Evolutionary conservation across 1,140 invertebrate species (phyloP), one percentile per base, ranked within the genome.

Genomic region (Drosophila equinoxialis): DNA sequence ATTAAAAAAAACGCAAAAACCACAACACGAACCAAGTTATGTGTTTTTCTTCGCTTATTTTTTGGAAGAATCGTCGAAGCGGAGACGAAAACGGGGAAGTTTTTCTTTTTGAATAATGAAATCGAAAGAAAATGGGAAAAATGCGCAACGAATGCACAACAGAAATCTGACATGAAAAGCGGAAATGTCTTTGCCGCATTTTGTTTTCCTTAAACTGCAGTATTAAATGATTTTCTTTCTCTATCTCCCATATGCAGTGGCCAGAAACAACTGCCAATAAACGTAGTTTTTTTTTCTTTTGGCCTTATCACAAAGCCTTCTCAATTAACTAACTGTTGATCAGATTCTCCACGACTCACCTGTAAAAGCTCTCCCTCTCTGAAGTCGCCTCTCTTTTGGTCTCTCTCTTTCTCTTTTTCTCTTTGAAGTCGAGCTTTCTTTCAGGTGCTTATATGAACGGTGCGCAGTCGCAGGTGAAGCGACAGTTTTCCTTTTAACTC

Each of bases 51-150:
- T 70, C 63, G 67, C 60, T 51, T 51, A 45, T 68, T 77, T 30
- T 54, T 30, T 30, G 30, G 71, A 68, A 83, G 84, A 87, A 90
- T 57, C 71, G 77, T 10, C 64, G 64, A 71, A 71, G 55, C 67
- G 55, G 54, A 54, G 10, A 30, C 51, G 54, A 70, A 87, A 83
- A 89, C 68, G 77, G 77, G 83, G 83, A 87, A 87, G 83, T 87
- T 87, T 87, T 87, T 87, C 80, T 80, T 80, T 87, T 87, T 89
- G 80, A 89, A 87, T 87, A 80, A 89, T 83, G 72, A 87, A 79
- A 60, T 65, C 41, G 42, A 35, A 84, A 67, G 42, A 68, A 65
- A 78, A 64, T 69, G 37, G 63, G 33, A 73, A 79, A 74, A 75
- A 84, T 76, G 73, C 73, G 68, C 77, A 74, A 64, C 66, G 66